A percentile compares a stretch with the other conserved stretches of the same genome.
Conservation (phyloP, 1,140 invertebrate genomes). For the Bombus consobrinus region DNA sequence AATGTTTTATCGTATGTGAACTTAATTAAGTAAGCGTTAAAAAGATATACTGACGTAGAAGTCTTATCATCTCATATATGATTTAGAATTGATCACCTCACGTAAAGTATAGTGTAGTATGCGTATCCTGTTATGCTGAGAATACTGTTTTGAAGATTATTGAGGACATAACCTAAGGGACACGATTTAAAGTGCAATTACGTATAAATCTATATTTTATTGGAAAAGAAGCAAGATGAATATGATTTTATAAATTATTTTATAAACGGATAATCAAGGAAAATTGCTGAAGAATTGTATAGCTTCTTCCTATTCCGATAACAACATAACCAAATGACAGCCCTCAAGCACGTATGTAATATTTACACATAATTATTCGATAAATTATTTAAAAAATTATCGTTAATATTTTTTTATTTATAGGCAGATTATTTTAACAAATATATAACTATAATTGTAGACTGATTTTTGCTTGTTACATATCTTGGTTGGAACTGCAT, state of each 20-base stretch:
- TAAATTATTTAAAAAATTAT: constrained; percentile 25
- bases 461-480: constrained; percentile 35
- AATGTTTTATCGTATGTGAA: not conserved
- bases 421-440: constrained; percentile 10
- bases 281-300: not conserved
- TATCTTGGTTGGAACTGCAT: constrained; percentile 33
- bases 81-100: constrained; percentile 36
- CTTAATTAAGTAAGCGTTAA: constrained; percentile 21
- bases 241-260: not conserved
- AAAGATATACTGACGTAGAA: constrained; percentile 11
- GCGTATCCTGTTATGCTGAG: constrained; percentile 45
- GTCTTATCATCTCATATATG: constrained; percentile 29
- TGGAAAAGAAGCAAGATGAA: not conserved
- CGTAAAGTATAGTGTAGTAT: constrained; percentile 21
- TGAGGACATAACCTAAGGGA: constrained; percentile 54
- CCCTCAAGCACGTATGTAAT: constrained; percentile 32
- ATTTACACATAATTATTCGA: not conserved
- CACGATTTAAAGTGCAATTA: not conserved
- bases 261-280: not conserved
- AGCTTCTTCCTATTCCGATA: not conserved
- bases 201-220: not conserved
- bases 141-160: constrained; percentile 53
- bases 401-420: constrained; percentile 19
- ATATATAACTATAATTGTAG: constrained; percentile 29
- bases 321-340: constrained; percentile 55